Evolutionary conservation across 2,113 vertebrate species (phyloP), one percentile per base, ranked within the genome.

Genomic region (Amazona vittata): DNA sequence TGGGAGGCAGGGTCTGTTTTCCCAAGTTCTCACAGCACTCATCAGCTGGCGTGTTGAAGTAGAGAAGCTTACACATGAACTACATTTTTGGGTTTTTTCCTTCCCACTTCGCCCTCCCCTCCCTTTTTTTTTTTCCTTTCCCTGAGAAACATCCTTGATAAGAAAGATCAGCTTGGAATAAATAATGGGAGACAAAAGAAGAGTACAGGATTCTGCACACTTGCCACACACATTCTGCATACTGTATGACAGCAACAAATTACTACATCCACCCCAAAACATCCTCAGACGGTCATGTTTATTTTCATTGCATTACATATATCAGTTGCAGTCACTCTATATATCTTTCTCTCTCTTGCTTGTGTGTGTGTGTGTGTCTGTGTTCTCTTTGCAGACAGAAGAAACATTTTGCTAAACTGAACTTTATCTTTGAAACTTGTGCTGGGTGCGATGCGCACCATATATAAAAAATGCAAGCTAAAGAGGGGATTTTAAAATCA

Each of bases 241-340:
- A 2, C 71, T 12, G 47, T 33, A 22, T 28, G 16, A 78, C 4
- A 4, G 52, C 92, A 92, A 87, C 75, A 91, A 91, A 86, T 16
- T 28, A 93, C 95, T 83, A 80, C 89, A 94, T 74, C 94, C 80
- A 70, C 67, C 86, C 77, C 1, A 1, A 96, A 90, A 91, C 86
- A 94, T 93, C 89, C 86, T 73, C 90, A 71, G 90, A 79, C 86
- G 0, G 68, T 93, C 83, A 16, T 74, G 91, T 92, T 96, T 94
- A 89, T 86, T 97, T 95, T 94, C 94, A 50, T 26, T 89, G 90
- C 82, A 49, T 94, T 95, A 87, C 92, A 90, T 52, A 87, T 91
- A 97, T 81, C 89, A 74, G 50, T 75, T 91, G 75, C 85, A 95
- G 91, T 90, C 86, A 59, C 35, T 88, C 31, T 88, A 35, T 80